A percentile compares a stretch with the other conserved stretches of the same genome.
phyloP scores from a whole-genome alignment of 2,113 vertebrate species.

The Bufo bufo region DNA sequence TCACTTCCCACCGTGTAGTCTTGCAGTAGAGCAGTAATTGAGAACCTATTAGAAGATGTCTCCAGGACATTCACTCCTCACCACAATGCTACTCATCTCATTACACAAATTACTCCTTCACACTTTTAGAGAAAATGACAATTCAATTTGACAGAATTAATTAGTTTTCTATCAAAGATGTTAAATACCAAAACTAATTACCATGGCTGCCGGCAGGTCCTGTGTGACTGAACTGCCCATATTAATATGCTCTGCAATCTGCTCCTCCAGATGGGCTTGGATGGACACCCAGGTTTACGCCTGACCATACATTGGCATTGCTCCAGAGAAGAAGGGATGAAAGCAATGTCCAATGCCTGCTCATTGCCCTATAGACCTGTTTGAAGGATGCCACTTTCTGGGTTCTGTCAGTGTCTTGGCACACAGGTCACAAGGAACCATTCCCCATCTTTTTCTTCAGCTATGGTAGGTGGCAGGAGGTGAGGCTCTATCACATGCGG shows the following conservation, averaged over 20 bases:
- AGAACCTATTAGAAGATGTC: background rate
- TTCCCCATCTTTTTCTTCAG: background rate
- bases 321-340: background rate
- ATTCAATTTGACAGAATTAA: constrained; percentile 29
- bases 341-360: background rate
- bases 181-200: constrained; percentile 24
- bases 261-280: background rate
- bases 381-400: background rate
- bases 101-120: background rate
- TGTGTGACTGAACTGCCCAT: background rate
- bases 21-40: background rate
- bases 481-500: too few species aligned
- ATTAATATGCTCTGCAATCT: background rate
- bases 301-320: too few species aligned
- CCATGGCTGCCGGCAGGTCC: background rate
- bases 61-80: background rate
- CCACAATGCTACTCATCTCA: background rate
- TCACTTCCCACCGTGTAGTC: background rate
- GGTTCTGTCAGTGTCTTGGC: background rate
- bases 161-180: constrained; percentile 26
- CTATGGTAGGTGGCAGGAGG: too few species aligned
- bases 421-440: background rate
- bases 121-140: constrained; percentile 35
- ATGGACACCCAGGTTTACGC: background rate
- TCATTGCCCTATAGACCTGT: background rate